A percentile compares a stretch with the other conserved stretches of the same genome.
Conservation (phyloP, 2,888 invertebrate species). For the Lumbricus terrestris region DNA sequence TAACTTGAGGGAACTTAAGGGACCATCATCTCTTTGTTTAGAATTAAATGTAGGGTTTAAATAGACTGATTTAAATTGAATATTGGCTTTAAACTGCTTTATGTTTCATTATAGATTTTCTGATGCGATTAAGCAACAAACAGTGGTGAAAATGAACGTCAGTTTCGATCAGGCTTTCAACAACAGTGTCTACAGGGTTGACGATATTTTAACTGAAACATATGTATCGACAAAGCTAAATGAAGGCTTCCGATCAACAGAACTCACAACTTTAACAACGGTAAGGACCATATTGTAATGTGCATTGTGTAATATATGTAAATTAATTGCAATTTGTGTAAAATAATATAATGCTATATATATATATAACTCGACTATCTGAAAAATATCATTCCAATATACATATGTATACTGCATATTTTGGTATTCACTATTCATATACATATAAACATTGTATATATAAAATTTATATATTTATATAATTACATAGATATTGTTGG, state of each 20-base stretch:
- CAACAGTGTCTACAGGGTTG: not conserved
- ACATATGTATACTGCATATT: too few relatives aligned
- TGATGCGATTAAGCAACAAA: not conserved
- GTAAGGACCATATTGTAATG: not conserved
- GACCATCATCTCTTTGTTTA: not conserved
- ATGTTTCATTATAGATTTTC: not conserved
- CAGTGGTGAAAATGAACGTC: not conserved
- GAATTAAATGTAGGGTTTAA: not conserved
- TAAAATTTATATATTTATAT: too few relatives aligned
- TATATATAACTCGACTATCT: too few relatives aligned
- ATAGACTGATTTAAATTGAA: not conserved
- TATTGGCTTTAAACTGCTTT: not conserved
- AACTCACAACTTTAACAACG: not conserved
- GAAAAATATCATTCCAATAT: too few relatives aligned
- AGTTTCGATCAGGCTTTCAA: not conserved
- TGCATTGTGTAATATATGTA: not conserved
- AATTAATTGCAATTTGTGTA: too few relatives aligned
- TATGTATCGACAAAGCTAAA: not conserved
- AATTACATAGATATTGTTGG: too few relatives aligned
- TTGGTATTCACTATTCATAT: too few relatives aligned
- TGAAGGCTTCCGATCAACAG: not conserved
- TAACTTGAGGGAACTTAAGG: not conserved
- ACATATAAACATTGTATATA: too few relatives aligned
- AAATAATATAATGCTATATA: too few relatives aligned
- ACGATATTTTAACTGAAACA: not conserved